Conservation (phyloP, 2,888 invertebrate genomes). For the Metallyticus violacea region DNA sequence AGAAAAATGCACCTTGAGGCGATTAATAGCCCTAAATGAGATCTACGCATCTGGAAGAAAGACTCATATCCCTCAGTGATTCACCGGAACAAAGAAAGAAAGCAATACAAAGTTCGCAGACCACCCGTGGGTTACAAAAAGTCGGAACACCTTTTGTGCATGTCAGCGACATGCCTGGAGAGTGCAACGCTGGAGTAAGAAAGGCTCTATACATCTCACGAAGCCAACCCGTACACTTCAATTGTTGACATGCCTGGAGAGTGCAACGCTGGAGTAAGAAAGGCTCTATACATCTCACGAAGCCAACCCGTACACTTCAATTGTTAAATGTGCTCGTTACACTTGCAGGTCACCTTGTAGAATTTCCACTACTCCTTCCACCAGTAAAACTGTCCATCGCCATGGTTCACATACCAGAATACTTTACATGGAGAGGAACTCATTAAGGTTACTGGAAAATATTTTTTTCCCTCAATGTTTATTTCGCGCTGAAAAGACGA, state of each 20-base stretch:
- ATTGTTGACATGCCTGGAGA: not conserved
- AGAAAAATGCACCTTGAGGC: not conserved
- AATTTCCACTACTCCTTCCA: no score
- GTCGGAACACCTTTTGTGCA: not conserved
- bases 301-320: no score
- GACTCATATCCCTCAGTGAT: not conserved
- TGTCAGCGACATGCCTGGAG: not conserved
- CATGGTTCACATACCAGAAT: no score
- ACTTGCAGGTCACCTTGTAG: no score
- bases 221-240: not conserved
- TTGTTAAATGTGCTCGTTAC: no score
- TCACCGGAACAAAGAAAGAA: not conserved
- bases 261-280: not conserved
- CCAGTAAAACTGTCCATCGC: no score
- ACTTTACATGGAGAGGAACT: no score
- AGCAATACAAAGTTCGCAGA: not conserved
- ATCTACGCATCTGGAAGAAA: not conserved
- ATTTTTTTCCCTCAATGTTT: no score
- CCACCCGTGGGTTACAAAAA: not conserved
- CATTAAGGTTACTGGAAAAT: no score
- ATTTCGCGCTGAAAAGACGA: no score
- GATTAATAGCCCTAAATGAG: not conserved
- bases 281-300: not conserved
- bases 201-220: not conserved
- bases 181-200: not conserved